phyloP scores from a whole-genome alignment of 2,888 invertebrate species.

The Eubasilissa splendida region DNA sequence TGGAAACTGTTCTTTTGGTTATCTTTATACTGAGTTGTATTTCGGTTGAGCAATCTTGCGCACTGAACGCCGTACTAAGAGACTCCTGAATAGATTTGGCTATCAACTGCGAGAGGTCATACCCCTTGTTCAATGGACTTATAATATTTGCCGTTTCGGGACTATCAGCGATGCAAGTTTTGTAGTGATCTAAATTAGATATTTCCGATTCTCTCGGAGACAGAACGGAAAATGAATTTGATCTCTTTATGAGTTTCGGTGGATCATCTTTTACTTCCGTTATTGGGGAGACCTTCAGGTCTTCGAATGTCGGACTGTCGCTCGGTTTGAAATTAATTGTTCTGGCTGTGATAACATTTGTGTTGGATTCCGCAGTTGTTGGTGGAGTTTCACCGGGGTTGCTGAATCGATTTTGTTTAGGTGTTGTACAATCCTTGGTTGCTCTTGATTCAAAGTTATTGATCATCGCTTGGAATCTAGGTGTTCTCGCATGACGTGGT shows the following conservation, averaged over 20 bases:
- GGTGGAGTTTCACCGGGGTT: conserved; percentile 65
- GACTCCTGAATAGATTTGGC: conserved; percentile 54
- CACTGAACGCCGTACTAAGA: conserved; percentile 48
- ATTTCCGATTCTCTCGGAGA: conserved; percentile 48
- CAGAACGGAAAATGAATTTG: conserved; percentile 22
- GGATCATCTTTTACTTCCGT: conserved; percentile 25
- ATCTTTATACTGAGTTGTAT: conserved; percentile 56
- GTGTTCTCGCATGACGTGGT: conserved; percentile 38
- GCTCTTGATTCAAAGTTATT: conserved; percentile 57
- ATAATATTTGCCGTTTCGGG: conserved; percentile 13
- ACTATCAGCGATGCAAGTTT: conserved; percentile 47
- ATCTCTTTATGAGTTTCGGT: background rate
- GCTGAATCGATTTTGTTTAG: conserved; percentile 60
- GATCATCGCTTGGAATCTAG: conserved; percentile 57
- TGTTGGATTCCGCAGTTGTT: conserved; percentile 65
- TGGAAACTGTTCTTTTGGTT: conserved; percentile 53
- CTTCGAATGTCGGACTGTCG: conserved; percentile 51
- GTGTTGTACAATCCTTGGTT: conserved; percentile 46
- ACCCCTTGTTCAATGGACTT: conserved; percentile 1
- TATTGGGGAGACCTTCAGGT: conserved; percentile 42
- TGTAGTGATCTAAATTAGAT: conserved; percentile 49
- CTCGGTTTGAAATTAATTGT: conserved; percentile 70
- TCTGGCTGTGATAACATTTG: conserved; percentile 64
- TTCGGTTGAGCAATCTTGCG: conserved; percentile 52
- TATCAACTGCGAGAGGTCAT: conserved; percentile 52